Conservation (phyloP, 2,797 vertebrate genomes). For the Muscicapa comitata region DNA sequence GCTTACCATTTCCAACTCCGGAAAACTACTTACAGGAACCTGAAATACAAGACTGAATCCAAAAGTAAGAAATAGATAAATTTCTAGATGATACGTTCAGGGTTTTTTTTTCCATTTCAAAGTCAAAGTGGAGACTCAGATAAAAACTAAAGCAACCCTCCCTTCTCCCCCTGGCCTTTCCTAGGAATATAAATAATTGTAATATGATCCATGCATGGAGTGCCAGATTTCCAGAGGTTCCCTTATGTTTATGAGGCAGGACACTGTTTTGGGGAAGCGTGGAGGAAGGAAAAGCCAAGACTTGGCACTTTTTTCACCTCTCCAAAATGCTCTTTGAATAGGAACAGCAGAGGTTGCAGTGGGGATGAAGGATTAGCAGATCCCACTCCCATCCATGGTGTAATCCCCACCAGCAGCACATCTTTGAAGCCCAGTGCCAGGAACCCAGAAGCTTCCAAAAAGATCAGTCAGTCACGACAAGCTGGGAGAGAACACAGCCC, state of each 20-base stretch:
- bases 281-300: neutral
- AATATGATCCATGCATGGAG: neutral
- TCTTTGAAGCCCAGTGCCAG: neutral
- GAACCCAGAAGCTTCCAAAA: neutral
- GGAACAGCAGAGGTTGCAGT: neutral
- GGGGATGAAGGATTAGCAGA: neutral
- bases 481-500: neutral
- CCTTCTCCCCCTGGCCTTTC: neutral
- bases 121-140: constrained; percentile 18
- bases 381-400: neutral
- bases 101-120: neutral
- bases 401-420: neutral
- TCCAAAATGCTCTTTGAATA: neutral
- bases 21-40: constrained; percentile 36
- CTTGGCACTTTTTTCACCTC: neutral
- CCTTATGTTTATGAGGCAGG: neutral
- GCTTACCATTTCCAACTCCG: constrained; percentile 48
- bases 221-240: constrained; percentile 1
- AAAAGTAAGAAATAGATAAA: constrained; percentile 38
- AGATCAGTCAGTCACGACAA: neutral
- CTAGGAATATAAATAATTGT: constrained; percentile 17
- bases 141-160: neutral
- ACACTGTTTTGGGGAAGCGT: neutral
- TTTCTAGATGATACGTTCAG: neutral
- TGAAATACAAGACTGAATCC: constrained; percentile 3